Percentiles rank a stretch among this genome's conserved stretches.
These are phyloP conservation scores for Chondrosia reniformis DNA, from an alignment of 37 sponge, comb jelly and placozoan species.

Conservation along the genomic window DNA sequence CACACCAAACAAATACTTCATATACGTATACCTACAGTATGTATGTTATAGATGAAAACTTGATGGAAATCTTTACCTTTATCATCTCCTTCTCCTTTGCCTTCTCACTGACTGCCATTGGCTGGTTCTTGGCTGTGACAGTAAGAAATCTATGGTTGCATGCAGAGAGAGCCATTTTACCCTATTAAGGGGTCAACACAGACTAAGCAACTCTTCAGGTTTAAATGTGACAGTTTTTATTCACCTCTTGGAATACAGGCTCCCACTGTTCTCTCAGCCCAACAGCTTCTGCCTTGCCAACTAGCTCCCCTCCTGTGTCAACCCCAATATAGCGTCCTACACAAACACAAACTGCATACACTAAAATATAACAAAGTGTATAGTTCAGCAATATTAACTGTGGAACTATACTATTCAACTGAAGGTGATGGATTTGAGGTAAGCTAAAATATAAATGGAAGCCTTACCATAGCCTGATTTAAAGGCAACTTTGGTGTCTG, in stretches of 20 bases:
- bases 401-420: neutral
- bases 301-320: constrained; percentile 61
- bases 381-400: neutral
- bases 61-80: constrained; percentile 37
- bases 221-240: neutral
- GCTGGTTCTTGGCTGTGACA: constrained; percentile 32
- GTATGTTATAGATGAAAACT: no score
- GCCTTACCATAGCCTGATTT: constrained; percentile 72
- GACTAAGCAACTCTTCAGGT: neutral
- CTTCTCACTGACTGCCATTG: constrained; percentile 61
- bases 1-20: no score
- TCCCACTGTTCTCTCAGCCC: constrained; percentile 80
- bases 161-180: constrained; percentile 66
- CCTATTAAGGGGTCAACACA: constrained; percentile 26
- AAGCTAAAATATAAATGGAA: no score
- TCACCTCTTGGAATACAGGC: constrained; percentile 76
- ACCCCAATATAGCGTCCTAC: constrained; percentile 63
- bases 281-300: constrained; percentile 68
- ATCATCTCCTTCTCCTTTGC: constrained; percentile 61
- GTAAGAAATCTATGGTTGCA: constrained; percentile 74
- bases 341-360: neutral
- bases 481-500: constrained; percentile 66
- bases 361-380: neutral
- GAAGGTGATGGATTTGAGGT: no score
- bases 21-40: no score